Evolutionary conservation across 2,113 vertebrate species (phyloP), one percentile per base, ranked within the genome.

Genomic region (Chaetodon trifascialis): DNA sequence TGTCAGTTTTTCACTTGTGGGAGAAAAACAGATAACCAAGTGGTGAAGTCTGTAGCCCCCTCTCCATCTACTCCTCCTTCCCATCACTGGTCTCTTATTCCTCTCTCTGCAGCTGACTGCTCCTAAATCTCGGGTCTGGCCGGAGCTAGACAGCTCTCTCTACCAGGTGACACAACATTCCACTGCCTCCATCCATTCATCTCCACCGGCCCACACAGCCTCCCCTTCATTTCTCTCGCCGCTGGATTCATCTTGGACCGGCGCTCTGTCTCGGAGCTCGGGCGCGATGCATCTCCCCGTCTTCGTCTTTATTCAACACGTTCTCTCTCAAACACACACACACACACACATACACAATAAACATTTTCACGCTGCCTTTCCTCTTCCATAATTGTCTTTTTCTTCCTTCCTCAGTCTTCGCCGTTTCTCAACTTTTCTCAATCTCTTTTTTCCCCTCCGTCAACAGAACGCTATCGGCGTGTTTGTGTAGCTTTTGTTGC

Each of bases 131-230:
- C 42, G 5, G 62, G 23, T 76, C 72, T 71, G 80, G 75, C 49
- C 58, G 16, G 67, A 83, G 71, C 75, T 70, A 36, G 87, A 91
- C 89, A 90, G 79, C 80, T 85, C 84, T 83, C 83, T 93, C 89
- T 82, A 63, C 62, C 88, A 87, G 90, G 88, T 89, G 88, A 89
- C 89, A 92, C 88, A 90, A 76, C 82, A 83, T 71, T 74, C 68
- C 76, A 62, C 55, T 77, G 79, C 87, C 42, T 87, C 60, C 68
- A 78, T 92, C 80, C 78, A 86, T 92, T 88, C 86, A 84, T 79
- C 80, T 78, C 15, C 0, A 73, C 49, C 44, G 14, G 68, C 88
- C 77, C 86, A 85, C 89, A 81, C 88, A 42, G 69, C 70, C 73
- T 73, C 79, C 59, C 49, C 54, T 38, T 84, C 72, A 79, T 92